phyloP scores from a whole-genome alignment of 2,888 invertebrate species.

The Drosophila fungiperda region DNA sequence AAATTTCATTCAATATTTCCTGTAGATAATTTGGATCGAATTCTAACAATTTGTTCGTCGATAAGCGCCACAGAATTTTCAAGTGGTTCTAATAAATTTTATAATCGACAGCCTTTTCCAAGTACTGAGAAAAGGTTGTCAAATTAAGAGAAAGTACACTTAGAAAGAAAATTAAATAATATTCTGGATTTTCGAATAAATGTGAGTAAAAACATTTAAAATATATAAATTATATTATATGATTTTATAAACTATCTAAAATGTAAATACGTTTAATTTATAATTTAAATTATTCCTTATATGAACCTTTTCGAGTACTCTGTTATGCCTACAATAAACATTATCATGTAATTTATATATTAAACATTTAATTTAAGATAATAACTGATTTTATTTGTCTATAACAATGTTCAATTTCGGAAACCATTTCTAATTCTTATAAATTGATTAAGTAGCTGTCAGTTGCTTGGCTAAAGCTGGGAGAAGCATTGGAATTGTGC shows the following conservation, averaged over 20 bases:
- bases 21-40: conserved; percentile 50
- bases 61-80: conserved; percentile 53
- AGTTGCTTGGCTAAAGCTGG: background rate
- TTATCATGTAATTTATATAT: background rate
- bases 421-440: background rate
- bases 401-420: background rate
- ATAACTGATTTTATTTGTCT: too few relatives aligned
- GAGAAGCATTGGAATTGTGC: conserved; percentile 32
- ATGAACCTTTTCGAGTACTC: background rate
- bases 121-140: conserved; percentile 5
- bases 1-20: conserved; percentile 49
- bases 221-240: background rate
- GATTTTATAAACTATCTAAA: background rate
- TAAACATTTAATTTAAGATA: too few relatives aligned
- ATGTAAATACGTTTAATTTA: background rate
- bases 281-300: background rate
- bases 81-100: conserved; percentile 54
- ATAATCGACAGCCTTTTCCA: background rate
- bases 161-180: background rate
- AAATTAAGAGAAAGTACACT: conserved; percentile 10
- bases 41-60: conserved; percentile 49
- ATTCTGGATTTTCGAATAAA: background rate
- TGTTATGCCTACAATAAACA: background rate
- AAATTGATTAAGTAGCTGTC: background rate
- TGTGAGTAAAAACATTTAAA: too few relatives aligned